Evolutionary conservation across 2,797 vertebrate genomes (phyloP), one percentile per base, ranked within the genome.

Genomic region (Sebastes itinus): DNA sequence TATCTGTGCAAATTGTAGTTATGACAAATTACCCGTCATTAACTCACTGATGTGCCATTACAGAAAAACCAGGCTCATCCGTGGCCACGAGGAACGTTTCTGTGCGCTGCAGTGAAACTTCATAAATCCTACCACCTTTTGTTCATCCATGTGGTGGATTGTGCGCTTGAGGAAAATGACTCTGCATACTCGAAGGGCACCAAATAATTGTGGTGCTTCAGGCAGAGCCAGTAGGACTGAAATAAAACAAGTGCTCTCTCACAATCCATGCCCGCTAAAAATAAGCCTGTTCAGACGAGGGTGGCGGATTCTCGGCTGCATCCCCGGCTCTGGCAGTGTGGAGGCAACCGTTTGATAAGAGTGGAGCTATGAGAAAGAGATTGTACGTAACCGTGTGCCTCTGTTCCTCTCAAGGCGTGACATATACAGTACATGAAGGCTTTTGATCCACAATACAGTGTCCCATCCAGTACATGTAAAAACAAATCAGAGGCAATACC

Each of bases 231-330:
- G 86, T 81, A 90, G 89, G 88, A 92, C 93, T 88, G 90, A 93
- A 95, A 95, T 94, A 93, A 95, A 94, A 94, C 92, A 94, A 94
- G 92, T 90, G 91, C 91, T 93, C 93, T 91, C 89, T 93, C 92
- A 92, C 92, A 92, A 92, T 94, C 94, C 90, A 87, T 82, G 89
- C 64, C 74, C 86, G 93, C 93, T 95, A 95, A 95, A 95, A 95
- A 95, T 95, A 95, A 92, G 83, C 85, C 87, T 89, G 90, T 92
- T 92, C 90, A 93, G 88, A 92, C 65, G 88, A 91, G 92, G 91
- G 91, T 87, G 89, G 89, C 77, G 89, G 92, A 92, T 92, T 91
- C 90, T 93, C 90, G 83, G 82, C 89, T 90, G 87, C 89, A 92
- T 90, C 87, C 90, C 87, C 84, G 33, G 87, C 89, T 90, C 87